Percentiles rank a stretch among this genome's conserved stretches.
These are phyloP conservation scores for Clarias pachynema DNA, from an alignment of 2,797 vertebrate species.

Conservation along the genomic window DNA sequence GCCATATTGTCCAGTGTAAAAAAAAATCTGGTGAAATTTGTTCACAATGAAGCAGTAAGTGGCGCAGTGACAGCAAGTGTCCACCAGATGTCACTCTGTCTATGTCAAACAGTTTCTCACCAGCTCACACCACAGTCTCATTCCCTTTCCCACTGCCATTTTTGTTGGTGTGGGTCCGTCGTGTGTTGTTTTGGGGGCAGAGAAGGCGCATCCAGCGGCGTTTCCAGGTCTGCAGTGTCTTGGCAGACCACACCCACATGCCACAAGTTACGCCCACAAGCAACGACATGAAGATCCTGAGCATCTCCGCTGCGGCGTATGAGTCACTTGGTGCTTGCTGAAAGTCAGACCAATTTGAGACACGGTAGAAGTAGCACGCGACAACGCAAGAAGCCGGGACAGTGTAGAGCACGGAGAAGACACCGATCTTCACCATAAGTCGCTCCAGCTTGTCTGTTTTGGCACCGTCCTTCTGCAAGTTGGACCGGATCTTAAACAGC, in stretches of 20 bases:
- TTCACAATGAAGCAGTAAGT: neutral
- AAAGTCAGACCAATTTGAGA: slow-evolving; percentile 93
- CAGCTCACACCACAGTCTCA: slow-evolving; percentile 90
- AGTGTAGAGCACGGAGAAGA: slow-evolving; percentile 96
- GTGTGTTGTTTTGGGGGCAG: slow-evolving; percentile 85
- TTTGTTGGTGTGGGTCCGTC: slow-evolving; percentile 86
- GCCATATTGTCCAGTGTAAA: slow-evolving; percentile 34
- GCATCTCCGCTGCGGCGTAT: slow-evolving; percentile 95
- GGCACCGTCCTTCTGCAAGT: slow-evolving; percentile 97
- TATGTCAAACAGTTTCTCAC: neutral
- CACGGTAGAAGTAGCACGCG: slow-evolving; percentile 95
- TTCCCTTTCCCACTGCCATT: slow-evolving; percentile 89
- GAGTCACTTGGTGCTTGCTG: slow-evolving; percentile 86
- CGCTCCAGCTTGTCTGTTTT: slow-evolving; percentile 98
- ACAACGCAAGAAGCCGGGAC: slow-evolving; percentile 96
- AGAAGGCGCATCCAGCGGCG: slow-evolving; percentile 90
- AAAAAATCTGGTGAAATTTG: neutral
- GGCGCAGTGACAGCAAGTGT: neutral
- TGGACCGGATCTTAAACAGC: slow-evolving; percentile 97
- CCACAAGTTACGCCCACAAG: slow-evolving; percentile 96
- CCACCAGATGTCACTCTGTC: slow-evolving; percentile 32
- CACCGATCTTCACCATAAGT: slow-evolving; percentile 97
- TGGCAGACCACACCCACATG: slow-evolving; percentile 99
- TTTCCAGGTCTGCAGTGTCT: slow-evolving; percentile 97
- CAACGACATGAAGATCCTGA: slow-evolving; percentile 98